Evolutionary conservation across 2,113 vertebrate species (phyloP).

Genomic region (Rhea americana): DNA sequence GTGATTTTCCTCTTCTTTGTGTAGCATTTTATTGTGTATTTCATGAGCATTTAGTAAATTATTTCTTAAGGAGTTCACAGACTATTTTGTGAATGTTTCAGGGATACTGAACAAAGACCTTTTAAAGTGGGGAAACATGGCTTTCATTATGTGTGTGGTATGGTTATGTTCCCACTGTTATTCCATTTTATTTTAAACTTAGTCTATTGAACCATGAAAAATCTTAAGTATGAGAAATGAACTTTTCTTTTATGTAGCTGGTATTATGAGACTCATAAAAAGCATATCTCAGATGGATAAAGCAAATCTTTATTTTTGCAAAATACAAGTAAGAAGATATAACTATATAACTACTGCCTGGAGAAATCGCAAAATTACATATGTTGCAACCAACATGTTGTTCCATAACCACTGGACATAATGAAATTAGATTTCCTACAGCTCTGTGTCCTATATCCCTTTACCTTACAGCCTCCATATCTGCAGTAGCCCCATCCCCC

Average conservation of each 20-base stretch:
- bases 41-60: neutral
- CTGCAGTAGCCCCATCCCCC: neutral
- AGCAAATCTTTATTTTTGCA: constrained; percentile 32
- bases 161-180: neutral
- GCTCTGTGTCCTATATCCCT: neutral
- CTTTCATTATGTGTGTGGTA: neutral
- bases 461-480: neutral
- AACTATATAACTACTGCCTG: neutral
- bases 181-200: constrained; percentile 31
- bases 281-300: neutral
- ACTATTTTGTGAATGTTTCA: neutral
- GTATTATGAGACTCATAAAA: constrained; percentile 5
- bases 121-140: neutral
- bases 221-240: neutral
- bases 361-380: neutral
- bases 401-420: neutral
- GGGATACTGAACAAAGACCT: neutral
- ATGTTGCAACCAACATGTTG: neutral
- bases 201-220: neutral
- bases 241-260: constrained; percentile 8
- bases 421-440: neutral
- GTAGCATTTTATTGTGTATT: neutral
- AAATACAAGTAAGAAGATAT: neutral
- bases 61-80: neutral
- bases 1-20: neutral